These are phyloP conservation scores for Nematolebias whitei DNA, from an alignment of 2,113 vertebrate species.

Conservation along the genomic window DNA sequence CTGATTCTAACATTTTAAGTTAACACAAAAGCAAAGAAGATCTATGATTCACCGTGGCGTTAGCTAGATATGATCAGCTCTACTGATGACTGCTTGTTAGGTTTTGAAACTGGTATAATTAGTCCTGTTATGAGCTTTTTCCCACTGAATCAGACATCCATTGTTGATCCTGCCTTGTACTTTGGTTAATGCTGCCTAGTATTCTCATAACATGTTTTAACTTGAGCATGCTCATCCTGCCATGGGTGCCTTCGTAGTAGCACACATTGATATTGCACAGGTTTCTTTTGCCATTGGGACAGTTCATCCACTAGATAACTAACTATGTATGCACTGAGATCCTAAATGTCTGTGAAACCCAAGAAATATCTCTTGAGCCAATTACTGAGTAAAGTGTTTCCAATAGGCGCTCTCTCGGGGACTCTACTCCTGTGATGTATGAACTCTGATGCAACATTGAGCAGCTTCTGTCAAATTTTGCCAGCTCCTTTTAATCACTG, in stretches of 20 bases:
- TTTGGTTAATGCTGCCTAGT: constrained; percentile 10
- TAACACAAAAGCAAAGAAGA: not conserved
- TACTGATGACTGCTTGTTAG: constrained; percentile 12
- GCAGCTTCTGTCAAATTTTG: constrained; percentile 56
- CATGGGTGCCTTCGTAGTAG: constrained; percentile 4
- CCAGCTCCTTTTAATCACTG: constrained; percentile 53
- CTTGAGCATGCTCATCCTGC: constrained; percentile 8
- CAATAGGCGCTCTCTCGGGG: constrained; percentile 45
- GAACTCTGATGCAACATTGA: constrained; percentile 57
- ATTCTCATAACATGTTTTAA: constrained; percentile 15
- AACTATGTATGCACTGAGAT: constrained; percentile 38
- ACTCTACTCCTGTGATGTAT: constrained; percentile 63
- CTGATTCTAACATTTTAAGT: too few species aligned
- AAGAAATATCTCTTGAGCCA: constrained; percentile 51
- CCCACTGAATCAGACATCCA: not conserved
- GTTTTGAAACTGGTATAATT: not conserved
- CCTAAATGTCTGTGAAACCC: constrained; percentile 53
- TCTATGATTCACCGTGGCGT: not conserved
- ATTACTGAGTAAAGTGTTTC: constrained; percentile 64
- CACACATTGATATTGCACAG: not conserved
- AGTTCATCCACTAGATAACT: constrained; percentile 32
- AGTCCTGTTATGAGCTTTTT: too few species aligned
- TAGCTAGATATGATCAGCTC: constrained; percentile 18
- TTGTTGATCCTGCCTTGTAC: not conserved
- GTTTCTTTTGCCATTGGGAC: constrained; percentile 7